Base-by-base conservation (phyloP, 2,797 vertebrate genomes). In the Cercopithecus mitis region DNA sequence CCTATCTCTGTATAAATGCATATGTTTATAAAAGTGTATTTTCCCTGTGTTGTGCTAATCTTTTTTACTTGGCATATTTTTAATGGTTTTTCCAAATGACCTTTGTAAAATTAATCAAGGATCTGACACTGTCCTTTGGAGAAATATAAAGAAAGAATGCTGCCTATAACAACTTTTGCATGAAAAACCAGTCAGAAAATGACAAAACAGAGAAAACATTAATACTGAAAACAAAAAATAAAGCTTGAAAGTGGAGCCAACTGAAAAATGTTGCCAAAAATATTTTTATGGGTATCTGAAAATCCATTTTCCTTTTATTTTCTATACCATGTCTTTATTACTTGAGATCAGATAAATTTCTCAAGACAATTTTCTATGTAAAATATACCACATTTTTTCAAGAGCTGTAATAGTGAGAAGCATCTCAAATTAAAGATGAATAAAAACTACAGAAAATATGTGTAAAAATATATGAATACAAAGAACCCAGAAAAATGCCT, bases 401-500 rank as follows among this genome's bases (percentile, higher is more conserved):
- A 97, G 90, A 92, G 93, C 88, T 97, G 88, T 96, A 98, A 97
- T 75, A 92, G 92, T 82, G 94, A 98, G 95, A 98, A 98, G 88
- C 94, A 98, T 96, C 96, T 98, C 97, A 98, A 98, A 98, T 98
- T 98, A 98, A 98, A 98, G 98, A 98, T 98, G 98, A 98, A 98
- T 98, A 98, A 98, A 98, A 98, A 98, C 85, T 98, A 98, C 80
- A 98, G 95, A 98, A 98, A 98, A 98, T 98, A 97, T 98, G 93
- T 95, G 96, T 97, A 94, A 98, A 99, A 98, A 99, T 98, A 98
- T 98, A 98, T 97, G 92, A 97, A 97, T 93, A 97, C 98, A 97
- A 97, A 98, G 96, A 98, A 98, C 88, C 94, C 94, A 96, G 98
- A 98, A 98, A 99, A 99, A 99, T 99, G 98, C 98, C 98, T 97